A percentile compares a stretch with the other conserved stretches of the same genome.
phyloP scores from a whole-genome alignment of 2,888 invertebrate genomes.

The Dyspetes luteomarginatus region DNA sequence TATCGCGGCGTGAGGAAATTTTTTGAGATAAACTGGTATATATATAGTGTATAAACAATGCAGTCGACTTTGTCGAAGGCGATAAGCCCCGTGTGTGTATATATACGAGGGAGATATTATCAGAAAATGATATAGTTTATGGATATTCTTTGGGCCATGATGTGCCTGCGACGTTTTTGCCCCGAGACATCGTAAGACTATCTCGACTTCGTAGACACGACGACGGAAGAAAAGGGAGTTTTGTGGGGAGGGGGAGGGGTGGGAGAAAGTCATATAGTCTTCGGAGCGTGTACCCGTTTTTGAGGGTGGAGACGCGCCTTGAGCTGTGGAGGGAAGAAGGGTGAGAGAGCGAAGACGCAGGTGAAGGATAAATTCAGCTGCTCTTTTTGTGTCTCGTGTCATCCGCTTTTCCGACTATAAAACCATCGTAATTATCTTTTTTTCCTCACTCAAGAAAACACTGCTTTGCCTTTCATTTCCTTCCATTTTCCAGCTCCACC shows the following conservation, averaged over 20 bases:
- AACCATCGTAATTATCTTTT: slow-evolving; percentile 72
- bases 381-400: slow-evolving; percentile 53
- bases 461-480: slow-evolving; percentile 3
- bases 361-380: slow-evolving; percentile 76
- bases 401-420: slow-evolving; percentile 45
- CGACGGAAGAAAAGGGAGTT: no score
- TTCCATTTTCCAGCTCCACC: background rate
- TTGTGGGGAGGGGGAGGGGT: slow-evolving; percentile 24
- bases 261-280: background rate
- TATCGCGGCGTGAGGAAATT: slow-evolving; percentile 37
- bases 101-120: slow-evolving; percentile 36
- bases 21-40: slow-evolving; percentile 51
- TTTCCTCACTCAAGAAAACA: background rate
- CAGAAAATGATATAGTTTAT: slow-evolving; percentile 41
- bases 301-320: slow-evolving; percentile 34
- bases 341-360: slow-evolving; percentile 65
- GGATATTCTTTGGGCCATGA: slow-evolving; percentile 31
- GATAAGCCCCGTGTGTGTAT: slow-evolving; percentile 44
- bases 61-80: slow-evolving; percentile 26
- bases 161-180: slow-evolving; percentile 22
- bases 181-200: slow-evolving; percentile 32
- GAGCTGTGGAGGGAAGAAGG: background rate
- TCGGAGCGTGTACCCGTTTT: slow-evolving; percentile 1
- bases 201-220: slow-evolving; percentile 42
- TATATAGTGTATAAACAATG: slow-evolving; percentile 55